Base-by-base conservation (phyloP, 2,888 invertebrate species). In the Pecten maximus region DNA sequence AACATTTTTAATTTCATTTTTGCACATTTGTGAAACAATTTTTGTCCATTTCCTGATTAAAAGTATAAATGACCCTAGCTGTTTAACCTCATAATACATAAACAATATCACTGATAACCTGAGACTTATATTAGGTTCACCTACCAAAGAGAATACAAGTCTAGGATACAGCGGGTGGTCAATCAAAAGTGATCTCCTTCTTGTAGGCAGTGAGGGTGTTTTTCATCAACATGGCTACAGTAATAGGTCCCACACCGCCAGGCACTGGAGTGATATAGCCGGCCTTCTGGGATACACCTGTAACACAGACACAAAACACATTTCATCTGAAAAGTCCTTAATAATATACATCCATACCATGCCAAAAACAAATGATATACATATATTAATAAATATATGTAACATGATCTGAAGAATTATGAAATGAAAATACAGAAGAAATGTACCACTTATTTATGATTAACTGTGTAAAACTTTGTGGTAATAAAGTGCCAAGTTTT, bases 211-310 rank as follows among this genome's bases (percentile, higher is more conserved):
- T 97, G 91, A 99, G 97, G 0, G 99, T 99, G 96, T 99, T 99
- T 94, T 98, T 98, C 98, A 99, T 98, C 54, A 99, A 97, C 98
- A 99, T 99, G 0, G 98, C 98, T 0, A 99, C 99, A 0, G 99
- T 99, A 98, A 99, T 98, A 0, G 99, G 99, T 0, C 99, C 99
- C 23, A 96, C 99, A 2, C 99, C 99, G 1, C 99, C 98, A 0
- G 99, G 99, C 0, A 99, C 99, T 0, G 99, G 99, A 0, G 99
- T 98, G 88, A 99, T 98, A 89, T 98, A 97, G 16, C 98, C 98
- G 15, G 99, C 99, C 40, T 98, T 97, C 97, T 98, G 97, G 91
- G 97, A 97, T 0, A 98, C 98, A 96, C 97, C 98, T 98, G 97
- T 93, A 96, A 96, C 94, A 94, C 95, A 60, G 88, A 40, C 87